Evolutionary conservation across 2,888 invertebrate genomes (phyloP).

Genomic region (Stenolophus ochropezus): DNA sequence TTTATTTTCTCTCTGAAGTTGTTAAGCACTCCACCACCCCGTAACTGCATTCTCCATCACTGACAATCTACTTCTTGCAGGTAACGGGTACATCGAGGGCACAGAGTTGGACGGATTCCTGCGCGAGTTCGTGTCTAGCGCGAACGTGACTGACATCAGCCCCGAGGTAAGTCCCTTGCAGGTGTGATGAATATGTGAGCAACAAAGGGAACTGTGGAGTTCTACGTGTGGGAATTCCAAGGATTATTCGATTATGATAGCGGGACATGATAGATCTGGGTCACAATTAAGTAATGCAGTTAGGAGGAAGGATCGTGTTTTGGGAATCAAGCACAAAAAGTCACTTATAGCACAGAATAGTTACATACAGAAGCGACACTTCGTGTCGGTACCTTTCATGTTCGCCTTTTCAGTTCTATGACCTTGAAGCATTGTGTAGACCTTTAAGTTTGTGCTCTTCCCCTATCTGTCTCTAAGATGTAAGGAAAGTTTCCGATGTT

Average conservation of each 20-base stretch:
- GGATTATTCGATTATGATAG: background rate
- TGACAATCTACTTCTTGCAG: conserved; percentile 77
- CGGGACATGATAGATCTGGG: too few species aligned
- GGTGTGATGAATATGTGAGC: background rate
- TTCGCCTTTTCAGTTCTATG: too few species aligned
- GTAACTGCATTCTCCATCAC: background rate
- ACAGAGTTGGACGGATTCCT: conserved; percentile 94
- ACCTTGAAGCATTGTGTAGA: too few species aligned
- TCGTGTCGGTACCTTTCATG: too few species aligned
- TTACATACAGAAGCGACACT: too few species aligned
- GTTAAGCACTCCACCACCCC: background rate
- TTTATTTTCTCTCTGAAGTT: background rate
- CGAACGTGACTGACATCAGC: conserved; percentile 88
- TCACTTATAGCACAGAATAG: too few species aligned
- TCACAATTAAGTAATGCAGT: too few species aligned
- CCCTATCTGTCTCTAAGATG: too few species aligned
- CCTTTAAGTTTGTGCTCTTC: too few species aligned
- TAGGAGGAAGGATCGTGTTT: too few species aligned
- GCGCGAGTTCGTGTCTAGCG: conserved; percentile 92
- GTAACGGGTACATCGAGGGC: conserved; percentile 96
- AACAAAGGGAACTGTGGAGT: conserved; percentile 72
- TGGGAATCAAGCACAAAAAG: too few species aligned
- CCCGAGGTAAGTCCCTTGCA: conserved; percentile 83
- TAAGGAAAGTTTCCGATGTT: too few species aligned
- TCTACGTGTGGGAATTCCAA: background rate